A percentile compares a stretch with the other conserved stretches of the same genome.
These are phyloP conservation scores for Ormyrus rosae DNA, from an alignment of 2,888 invertebrate species.

Conservation along the genomic window DNA sequence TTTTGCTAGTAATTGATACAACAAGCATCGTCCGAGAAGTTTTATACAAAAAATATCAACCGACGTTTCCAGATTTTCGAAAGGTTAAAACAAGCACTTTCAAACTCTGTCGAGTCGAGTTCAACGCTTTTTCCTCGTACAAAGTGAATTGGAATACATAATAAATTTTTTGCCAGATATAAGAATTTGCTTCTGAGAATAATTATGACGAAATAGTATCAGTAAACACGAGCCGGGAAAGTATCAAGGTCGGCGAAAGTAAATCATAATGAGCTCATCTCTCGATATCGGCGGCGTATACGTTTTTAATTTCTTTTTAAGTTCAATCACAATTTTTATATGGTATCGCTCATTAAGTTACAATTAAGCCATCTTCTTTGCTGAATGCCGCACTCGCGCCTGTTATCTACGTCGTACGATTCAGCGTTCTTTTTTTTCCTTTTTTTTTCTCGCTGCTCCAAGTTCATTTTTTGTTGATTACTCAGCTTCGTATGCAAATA, in stretches of 20 bases:
- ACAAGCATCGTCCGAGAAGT: no score
- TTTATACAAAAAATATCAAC: no score
- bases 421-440: no score
- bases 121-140: not conserved
- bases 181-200: conserved; percentile 10
- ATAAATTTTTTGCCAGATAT: conserved; percentile 19
- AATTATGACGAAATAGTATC: conserved; percentile 41
- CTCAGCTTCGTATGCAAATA: not conserved
- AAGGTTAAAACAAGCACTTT: no score
- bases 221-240: conserved; percentile 33
- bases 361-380: not conserved
- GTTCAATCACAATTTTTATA: conserved; percentile 25
- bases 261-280: conserved; percentile 39
- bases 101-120: not conserved
- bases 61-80: no score
- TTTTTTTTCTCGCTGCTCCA: no score
- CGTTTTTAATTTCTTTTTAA: conserved; percentile 29
- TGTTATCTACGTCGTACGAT: no score
- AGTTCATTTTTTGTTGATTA: conserved; percentile 14
- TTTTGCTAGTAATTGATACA: not conserved
- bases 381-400: not conserved
- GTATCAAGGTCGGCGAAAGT: conserved; percentile 51
- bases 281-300: conserved; percentile 17
- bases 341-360: conserved; percentile 12
- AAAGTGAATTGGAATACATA: conserved; percentile 20